phyloP scores from a whole-genome alignment of 2,888 invertebrate genomes.

The Folsomia manolachei region DNA sequence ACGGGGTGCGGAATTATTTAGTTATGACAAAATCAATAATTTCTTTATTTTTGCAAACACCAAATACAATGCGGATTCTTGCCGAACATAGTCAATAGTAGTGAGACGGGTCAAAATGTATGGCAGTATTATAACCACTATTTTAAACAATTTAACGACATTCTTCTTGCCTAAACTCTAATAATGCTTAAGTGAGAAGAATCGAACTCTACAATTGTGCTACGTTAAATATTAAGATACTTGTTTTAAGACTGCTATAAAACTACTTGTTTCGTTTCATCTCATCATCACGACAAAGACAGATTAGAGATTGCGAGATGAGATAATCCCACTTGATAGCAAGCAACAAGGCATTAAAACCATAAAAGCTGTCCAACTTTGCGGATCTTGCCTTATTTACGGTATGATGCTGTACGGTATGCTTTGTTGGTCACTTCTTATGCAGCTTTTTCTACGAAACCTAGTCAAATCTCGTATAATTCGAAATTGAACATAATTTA shows the following conservation, averaged over 20 bases:
- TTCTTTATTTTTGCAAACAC: not conserved
- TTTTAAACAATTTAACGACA: not conserved
- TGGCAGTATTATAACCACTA: no score
- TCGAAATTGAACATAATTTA: no score
- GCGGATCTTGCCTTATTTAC: not conserved
- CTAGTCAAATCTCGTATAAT: no score
- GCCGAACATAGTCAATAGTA: not conserved
- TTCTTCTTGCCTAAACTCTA: no score
- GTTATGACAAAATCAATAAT: no score
- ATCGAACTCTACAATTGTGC: not conserved
- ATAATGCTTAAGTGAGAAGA: no score
- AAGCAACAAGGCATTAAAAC: not conserved
- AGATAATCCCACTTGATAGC: not conserved
- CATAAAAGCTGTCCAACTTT: not conserved
- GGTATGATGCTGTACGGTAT: no score
- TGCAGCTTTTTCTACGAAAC: no score
- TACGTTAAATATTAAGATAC: not conserved
- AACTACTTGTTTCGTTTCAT: not conserved
- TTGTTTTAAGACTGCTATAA: not conserved
- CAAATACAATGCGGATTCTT: not conserved
- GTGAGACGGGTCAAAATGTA: no score
- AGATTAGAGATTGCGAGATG: not conserved
- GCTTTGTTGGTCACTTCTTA: not conserved
- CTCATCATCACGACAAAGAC: not conserved
- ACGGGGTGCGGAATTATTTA: no score